Conservation (phyloP, 2,888 invertebrate genomes). For the Mylabris sibirica region DNA sequence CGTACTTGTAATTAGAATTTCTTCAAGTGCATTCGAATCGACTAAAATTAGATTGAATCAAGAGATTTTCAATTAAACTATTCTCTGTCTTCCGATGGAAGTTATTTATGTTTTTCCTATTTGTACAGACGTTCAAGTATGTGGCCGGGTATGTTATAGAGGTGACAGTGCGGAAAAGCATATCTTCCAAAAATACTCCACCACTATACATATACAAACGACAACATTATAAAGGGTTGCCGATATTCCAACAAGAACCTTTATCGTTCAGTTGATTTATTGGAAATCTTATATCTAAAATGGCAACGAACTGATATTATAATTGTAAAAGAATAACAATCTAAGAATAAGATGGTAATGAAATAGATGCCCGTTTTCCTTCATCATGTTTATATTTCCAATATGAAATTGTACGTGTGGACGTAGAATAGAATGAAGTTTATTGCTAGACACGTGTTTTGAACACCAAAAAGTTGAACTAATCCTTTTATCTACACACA, state of each 20-base stretch:
- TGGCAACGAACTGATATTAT: conserved; percentile 1
- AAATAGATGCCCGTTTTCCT: neutral
- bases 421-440: neutral
- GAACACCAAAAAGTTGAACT: neutral
- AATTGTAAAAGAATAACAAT: neutral
- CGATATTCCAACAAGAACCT: neutral
- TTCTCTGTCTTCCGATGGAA: conserved; percentile 17
- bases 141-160: conserved; percentile 9
- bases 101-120: conserved; percentile 32
- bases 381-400: neutral
- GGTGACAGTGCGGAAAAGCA: conserved; percentile 24
- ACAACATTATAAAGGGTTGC: neutral
- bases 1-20: neutral
- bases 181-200: conserved; percentile 23
- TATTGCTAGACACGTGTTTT: neutral
- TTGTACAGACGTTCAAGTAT: conserved; percentile 32
- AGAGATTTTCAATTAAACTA: conserved; percentile 18
- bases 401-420: neutral
- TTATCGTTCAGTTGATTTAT: neutral
- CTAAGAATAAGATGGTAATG: neutral
- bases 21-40: neutral
- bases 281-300: neutral
- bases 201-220: neutral
- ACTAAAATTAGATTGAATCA: neutral
- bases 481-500: neutral